Percentiles rank a stretch among this genome's conserved stretches.
These are phyloP conservation scores for Belgica antarctica DNA, from an alignment of 2,888 invertebrate species.

Conservation along the genomic window DNA sequence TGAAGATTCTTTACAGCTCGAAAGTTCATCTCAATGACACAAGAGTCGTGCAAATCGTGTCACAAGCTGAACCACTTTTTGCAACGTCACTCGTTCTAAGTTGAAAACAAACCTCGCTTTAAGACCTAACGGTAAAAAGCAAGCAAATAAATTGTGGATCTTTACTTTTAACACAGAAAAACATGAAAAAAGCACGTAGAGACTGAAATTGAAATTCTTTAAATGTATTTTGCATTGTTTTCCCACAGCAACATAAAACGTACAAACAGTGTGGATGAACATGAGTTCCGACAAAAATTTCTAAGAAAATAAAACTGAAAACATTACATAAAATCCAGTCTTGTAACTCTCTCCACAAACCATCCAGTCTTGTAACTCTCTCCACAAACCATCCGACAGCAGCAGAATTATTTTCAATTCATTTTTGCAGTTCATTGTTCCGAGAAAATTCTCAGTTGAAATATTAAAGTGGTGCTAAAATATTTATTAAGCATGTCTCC, in stretches of 20 bases:
- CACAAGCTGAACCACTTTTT: not conserved
- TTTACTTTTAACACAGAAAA: not conserved
- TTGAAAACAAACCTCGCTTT: too few species aligned
- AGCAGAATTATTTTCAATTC: not conserved
- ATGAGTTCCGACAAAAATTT: too few species aligned
- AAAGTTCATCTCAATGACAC: not conserved
- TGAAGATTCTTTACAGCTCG: not conserved
- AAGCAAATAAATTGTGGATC: not conserved
- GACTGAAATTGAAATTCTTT: constrained; percentile 35
- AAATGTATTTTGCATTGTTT: constrained; percentile 36
- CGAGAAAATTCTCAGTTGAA: constrained; percentile 1
- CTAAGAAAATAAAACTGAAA: too few species aligned
- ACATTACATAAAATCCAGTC: too few species aligned
- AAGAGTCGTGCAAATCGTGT: constrained; percentile 7
- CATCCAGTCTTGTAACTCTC: too few species aligned
- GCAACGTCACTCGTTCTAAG: not conserved
- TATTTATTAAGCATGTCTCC: not conserved
- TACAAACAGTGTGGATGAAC: too few species aligned
- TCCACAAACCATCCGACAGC: too few species aligned
- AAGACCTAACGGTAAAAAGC: too few species aligned
- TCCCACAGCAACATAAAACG: constrained; percentile 37
- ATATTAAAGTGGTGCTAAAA: constrained; percentile 7
- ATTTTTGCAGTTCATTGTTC: constrained; percentile 34
- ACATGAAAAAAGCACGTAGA: not conserved
- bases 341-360: too few species aligned